These are phyloP conservation scores for Taurulus bubalis DNA, from an alignment of 2,113 vertebrate genomes.

Conservation along the genomic window DNA sequence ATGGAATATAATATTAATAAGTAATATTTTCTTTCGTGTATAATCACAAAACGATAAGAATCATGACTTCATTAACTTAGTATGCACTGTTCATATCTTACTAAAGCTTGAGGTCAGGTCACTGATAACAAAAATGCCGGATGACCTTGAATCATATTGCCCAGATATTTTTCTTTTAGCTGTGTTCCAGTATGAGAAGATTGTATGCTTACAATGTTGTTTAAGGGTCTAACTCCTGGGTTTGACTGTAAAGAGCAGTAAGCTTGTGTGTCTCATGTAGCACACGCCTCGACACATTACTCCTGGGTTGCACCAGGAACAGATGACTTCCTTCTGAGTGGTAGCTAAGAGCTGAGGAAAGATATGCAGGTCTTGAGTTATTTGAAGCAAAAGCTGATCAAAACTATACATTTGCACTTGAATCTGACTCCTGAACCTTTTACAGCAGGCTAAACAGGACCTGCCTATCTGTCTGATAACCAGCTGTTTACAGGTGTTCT, in stretches of 20 bases:
- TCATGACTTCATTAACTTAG: neutral
- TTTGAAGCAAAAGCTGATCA: neutral
- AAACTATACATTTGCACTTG: neutral
- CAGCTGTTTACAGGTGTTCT: slow-evolving; percentile 50
- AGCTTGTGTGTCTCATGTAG: slow-evolving; percentile 3
- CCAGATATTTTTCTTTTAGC: slow-evolving; percentile 7
- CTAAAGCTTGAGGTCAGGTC: neutral
- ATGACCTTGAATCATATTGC: slow-evolving; percentile 11
- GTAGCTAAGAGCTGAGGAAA: slow-evolving; percentile 54
- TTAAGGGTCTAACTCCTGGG: neutral
- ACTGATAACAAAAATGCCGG: slow-evolving; percentile 1
- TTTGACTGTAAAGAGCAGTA: neutral
- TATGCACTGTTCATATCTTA: neutral
- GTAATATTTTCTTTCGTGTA: neutral
- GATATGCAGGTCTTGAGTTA: slow-evolving; percentile 67
- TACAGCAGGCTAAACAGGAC: slow-evolving; percentile 4
- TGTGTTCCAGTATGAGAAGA: neutral
- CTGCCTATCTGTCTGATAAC: slow-evolving; percentile 59
- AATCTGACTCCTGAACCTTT: slow-evolving; percentile 5
- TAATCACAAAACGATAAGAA: neutral
- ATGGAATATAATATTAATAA: neutral
- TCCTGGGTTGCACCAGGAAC: slow-evolving; percentile 71
- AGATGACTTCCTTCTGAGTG: slow-evolving; percentile 56
- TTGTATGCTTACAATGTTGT: neutral
- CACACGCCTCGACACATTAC: slow-evolving; percentile 57